Conservation (phyloP, 2,113 vertebrate species). For the Sceloporus tristichus region DNA sequence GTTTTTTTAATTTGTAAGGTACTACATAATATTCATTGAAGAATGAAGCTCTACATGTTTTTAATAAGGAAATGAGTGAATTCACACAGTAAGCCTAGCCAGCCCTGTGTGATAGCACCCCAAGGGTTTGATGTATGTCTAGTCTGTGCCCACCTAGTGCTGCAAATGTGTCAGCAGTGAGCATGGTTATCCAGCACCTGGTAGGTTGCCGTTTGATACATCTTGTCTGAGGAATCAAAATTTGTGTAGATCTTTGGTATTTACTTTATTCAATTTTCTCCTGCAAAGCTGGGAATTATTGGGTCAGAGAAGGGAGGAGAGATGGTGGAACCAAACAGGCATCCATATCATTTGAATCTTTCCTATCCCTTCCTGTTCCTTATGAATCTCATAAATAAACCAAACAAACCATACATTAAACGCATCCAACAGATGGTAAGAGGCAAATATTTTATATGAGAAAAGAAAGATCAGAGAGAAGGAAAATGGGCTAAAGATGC, state of each 20-base stretch:
- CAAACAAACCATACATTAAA: not conserved
- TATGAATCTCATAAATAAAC: conserved; percentile 15
- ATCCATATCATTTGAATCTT: not conserved
- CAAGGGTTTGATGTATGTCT: not conserved
- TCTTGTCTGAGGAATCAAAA: too few species aligned
- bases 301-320: not conserved
- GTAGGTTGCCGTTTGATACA: not conserved
- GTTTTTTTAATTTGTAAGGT: conserved; percentile 5
- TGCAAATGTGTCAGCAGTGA: not conserved
- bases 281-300: conserved; percentile 32
- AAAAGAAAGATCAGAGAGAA: not conserved
- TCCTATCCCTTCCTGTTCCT: not conserved
- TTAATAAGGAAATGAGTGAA: not conserved
- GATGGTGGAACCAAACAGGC: not conserved
- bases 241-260: not conserved
- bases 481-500: not conserved
- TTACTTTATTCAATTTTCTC: conserved; percentile 18
- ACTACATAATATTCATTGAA: conserved; percentile 6
- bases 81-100: not conserved
- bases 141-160: not conserved
- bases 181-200: not conserved
- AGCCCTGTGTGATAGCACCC: not conserved
- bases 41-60: conserved; percentile 2
- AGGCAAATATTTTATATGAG: not conserved
- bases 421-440: not conserved